These are phyloP conservation scores for Sciurus niger DNA, from an alignment of 2,113 vertebrate species.

Conservation along the genomic window DNA sequence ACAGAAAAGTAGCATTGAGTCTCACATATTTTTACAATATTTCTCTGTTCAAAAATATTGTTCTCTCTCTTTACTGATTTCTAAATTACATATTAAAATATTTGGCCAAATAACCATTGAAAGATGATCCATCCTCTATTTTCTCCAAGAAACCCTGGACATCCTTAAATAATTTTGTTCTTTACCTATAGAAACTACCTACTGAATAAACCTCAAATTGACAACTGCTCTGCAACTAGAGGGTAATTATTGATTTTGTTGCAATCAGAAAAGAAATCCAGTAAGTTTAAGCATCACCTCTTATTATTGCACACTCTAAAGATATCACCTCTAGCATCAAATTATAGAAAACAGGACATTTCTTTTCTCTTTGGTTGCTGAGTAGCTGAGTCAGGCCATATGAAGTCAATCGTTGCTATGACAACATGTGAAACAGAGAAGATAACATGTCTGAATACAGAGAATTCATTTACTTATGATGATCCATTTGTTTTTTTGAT, in stretches of 20 bases:
- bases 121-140: neutral
- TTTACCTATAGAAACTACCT: neutral
- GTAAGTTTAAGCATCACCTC: slow-evolving; percentile 47
- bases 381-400: slow-evolving; percentile 83
- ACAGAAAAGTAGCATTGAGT: neutral
- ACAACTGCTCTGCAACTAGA: neutral
- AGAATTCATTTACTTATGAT: slow-evolving; percentile 82
- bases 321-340: slow-evolving; percentile 61
- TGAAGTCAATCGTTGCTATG: slow-evolving; percentile 86
- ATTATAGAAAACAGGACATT: slow-evolving; percentile 76
- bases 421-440: slow-evolving; percentile 81
- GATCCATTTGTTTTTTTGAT: slow-evolving; percentile 68
- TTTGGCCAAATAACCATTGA: neutral
- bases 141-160: neutral
- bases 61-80: neutral
- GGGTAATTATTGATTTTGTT: slow-evolving; percentile 37
- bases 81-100: neutral
- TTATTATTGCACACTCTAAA: slow-evolving; percentile 27
- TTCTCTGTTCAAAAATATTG: slow-evolving; percentile 22
- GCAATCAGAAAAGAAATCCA: slow-evolving; percentile 49
- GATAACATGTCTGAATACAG: slow-evolving; percentile 80
- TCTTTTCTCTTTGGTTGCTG: slow-evolving; percentile 77
- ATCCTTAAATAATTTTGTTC: neutral
- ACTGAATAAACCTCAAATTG: neutral
- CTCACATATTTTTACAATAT: neutral